phyloP scores from a whole-genome alignment of 2,888 invertebrate genomes.

The Azorinus chamasolen region DNA sequence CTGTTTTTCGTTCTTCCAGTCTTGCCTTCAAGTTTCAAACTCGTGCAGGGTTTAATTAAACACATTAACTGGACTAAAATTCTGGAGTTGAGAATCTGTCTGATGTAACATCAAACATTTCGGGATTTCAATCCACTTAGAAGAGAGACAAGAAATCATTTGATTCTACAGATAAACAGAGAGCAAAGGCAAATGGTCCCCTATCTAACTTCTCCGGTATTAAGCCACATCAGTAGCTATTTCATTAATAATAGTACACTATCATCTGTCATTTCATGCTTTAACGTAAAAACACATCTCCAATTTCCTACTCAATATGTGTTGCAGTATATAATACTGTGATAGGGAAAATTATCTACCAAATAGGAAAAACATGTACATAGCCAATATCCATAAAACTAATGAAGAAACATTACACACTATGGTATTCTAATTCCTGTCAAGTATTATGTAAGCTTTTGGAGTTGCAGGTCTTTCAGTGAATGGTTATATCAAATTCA shows the following conservation, averaged over 20 bases:
- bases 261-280: too few species aligned
- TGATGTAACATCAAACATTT: slow-evolving; percentile 44
- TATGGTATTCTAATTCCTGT: too few species aligned
- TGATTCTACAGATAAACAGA: slow-evolving; percentile 30
- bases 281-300: too few species aligned
- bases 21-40: slow-evolving; percentile 31
- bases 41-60: slow-evolving; percentile 14
- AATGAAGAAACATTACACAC: too few species aligned
- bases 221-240: background rate
- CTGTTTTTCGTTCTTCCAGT: slow-evolving; percentile 3
- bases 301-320: too few species aligned
- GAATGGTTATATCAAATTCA: too few species aligned
- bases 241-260: background rate
- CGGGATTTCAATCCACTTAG: slow-evolving; percentile 43
- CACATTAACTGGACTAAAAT: slow-evolving; percentile 33
- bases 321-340: too few species aligned
- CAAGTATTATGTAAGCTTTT: too few species aligned
- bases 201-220: background rate
- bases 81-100: slow-evolving; percentile 27
- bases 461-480: too few species aligned
- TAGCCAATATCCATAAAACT: too few species aligned
- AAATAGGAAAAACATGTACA: too few species aligned
- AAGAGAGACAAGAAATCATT: slow-evolving; percentile 40
- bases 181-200: slow-evolving; percentile 24
- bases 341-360: too few species aligned